A percentile compares a stretch with the other conserved stretches of the same genome.
Evolutionary conservation across 2,113 vertebrate species (phyloP).

Genomic region (Hipposideros armiger): DNA sequence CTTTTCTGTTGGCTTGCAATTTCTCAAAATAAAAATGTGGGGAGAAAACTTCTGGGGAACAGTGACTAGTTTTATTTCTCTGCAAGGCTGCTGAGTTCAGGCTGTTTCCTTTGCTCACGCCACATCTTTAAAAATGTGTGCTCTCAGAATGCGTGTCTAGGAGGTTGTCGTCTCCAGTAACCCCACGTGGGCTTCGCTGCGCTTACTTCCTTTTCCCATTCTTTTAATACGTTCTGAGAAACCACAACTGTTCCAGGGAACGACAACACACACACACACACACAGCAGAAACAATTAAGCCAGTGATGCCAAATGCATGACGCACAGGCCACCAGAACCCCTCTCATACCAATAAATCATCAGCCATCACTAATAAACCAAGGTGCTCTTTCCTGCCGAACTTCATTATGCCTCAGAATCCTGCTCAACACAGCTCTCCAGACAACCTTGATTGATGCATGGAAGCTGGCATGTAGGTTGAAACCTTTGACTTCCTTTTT

Average conservation of each 20-base stretch:
- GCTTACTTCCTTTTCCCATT: conserved; percentile 38
- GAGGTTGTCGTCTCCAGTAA: conserved; percentile 17
- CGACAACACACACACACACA: not conserved
- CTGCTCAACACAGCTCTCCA: not conserved
- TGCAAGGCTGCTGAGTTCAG: not conserved
- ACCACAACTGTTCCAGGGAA: not conserved
- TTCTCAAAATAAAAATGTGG: conserved; percentile 32
- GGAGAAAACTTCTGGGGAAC: not conserved
- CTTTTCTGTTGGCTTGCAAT: not conserved
- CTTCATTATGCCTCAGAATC: not conserved
- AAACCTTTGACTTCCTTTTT: not conserved
- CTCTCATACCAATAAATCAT: not conserved
- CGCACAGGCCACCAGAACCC: not conserved
- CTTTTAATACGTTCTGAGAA: conserved; percentile 15
- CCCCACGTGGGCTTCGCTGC: not conserved
- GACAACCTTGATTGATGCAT: not conserved
- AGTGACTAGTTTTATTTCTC: not conserved
- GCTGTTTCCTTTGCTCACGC: not conserved
- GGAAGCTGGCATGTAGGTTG: not conserved
- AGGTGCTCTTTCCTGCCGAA: not conserved
- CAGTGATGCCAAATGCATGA: not conserved
- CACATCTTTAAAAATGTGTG: not conserved
- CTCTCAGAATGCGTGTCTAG: not conserved
- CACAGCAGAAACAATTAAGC: not conserved
- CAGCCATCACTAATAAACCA: not conserved